Base-by-base conservation (phyloP, 1,140 invertebrate genomes). In the Penaeus vannamei region DNA sequence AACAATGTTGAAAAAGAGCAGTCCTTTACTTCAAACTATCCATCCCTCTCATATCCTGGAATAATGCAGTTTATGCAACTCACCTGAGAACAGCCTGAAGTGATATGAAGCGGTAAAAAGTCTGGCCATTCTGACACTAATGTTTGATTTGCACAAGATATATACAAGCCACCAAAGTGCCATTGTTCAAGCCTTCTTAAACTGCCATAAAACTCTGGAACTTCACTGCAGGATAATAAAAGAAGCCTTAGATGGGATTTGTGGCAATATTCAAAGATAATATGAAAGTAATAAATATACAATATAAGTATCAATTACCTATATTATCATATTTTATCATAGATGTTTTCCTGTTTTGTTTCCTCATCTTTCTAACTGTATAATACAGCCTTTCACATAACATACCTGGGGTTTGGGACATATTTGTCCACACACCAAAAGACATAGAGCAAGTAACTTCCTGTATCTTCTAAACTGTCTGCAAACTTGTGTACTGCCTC, bases 201-300 rank as follows among this genome's bases (percentile, higher is more conserved):
- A 12, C 81, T 82, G n/a, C 87, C 87, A 77, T 77, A 89, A 84
- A 84, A 89, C 59, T 89, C 87, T 36, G 87, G 87, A 60, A 89
- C 82, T 60, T 89, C 87, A 64, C 87, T 88, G 86, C 46, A 88
- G 77, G 17, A 53, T 4, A 80, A 60, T 46, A 66, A n/a, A 84
- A 36, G 22, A 29, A 84, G 0, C 7, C 59, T 59, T n/a, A n/a
- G 8, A 83, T 26, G 1, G 26, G 61, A 82, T 60, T 26, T 2
- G 12, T 19, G 2, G 10, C 14, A 59, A 59, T 22, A 14, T 23
- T 36, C 61, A 60, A 59, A 60, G n/a, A 83, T 26, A 61, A 42
- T 42, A 42, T 42, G 36, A 42, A 42, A 42, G 36, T 36, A 36
- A 36, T 36, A 36, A 36, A 36, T 5, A 36, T 36, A 36, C 5